Base-by-base conservation (phyloP, 35 echinoderm and acorn worm species). In the Anneissia japonica region DNA sequence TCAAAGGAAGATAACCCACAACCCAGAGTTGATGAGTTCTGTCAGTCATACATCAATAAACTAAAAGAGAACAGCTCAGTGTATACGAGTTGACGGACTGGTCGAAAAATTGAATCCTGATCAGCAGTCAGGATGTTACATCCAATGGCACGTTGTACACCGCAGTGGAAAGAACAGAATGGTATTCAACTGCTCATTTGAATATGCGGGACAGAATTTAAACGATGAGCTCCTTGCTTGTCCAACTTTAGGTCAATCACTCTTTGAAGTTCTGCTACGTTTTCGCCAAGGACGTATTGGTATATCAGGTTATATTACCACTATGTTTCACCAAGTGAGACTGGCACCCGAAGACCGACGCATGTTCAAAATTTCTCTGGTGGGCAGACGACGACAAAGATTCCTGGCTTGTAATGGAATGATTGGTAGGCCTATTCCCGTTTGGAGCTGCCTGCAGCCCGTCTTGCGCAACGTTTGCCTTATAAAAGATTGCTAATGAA, bases 1-100 rank as follows among this genome's bases (percentile, higher is more conserved):
- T 2, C 51, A 64, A 26, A 83, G 81, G 55, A 51, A 83, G 31
- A 83, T 83, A 23, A 12, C n/a, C 34, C 10, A 21, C 9, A 46
- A 51, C 21, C 81, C 81, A 83, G 81, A 83, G 41, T 35, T 83
- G n/a, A 28, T 31, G 41, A 83, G 7, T 83, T 46, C 40, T 83
- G 81, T 51, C 37, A 56, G 30, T 55, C 29, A 43, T 46, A 83
- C 36, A 83, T 83, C 21, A 43, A 46, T 30, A 83, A 83, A 31
- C 21, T 83, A 43, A 46, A 46, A 43, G 28, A 46, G 0, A 28
- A 83, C 29, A 34, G 81, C 4, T 35, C 33, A 3, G 28, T 30
- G 4, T 43, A 14, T 43, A 14, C 34, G 46, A 40, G 37, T 36
- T 21, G n/a, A 55, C 10, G 81, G 81, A 5, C 37, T 30, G 31